Evolutionary conservation across 2,888 invertebrate genomes (phyloP).

Genomic region (Himalopsyche tibetana): DNA sequence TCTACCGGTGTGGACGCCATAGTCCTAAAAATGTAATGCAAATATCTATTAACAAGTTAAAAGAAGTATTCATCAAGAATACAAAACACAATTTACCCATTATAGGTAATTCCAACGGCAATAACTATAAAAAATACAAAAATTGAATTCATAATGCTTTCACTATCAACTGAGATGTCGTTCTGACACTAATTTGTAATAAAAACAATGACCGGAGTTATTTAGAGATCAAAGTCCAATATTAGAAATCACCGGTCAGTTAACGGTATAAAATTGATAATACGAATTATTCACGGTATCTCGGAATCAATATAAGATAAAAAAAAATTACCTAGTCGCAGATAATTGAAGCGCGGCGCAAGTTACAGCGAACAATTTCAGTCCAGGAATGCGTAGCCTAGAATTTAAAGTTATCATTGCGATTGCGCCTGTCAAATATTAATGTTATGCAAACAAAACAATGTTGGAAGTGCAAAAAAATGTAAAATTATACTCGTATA

Average conservation of each 20-base stretch:
- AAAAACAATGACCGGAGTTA: conserved; percentile 19
- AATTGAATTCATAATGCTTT: not conserved
- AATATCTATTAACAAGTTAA: conserved; percentile 5
- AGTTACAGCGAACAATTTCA: conserved; percentile 59
- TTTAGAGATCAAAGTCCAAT: conserved; percentile 19
- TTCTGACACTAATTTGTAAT: not conserved
- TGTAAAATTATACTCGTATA: not conserved
- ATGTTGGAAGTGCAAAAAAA: not conserved
- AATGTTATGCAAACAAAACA: not conserved
- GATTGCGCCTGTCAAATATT: conserved; percentile 55
- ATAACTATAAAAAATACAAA: not conserved
- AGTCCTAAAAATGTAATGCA: conserved; percentile 56
- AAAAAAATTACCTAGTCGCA: conserved; percentile 56
- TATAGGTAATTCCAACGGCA: not conserved
- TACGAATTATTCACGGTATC: not conserved
- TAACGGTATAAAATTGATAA: not conserved
- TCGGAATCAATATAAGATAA: not conserved
- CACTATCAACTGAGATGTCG: not conserved
- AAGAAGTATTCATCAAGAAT: not conserved
- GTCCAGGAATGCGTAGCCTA: conserved; percentile 53
- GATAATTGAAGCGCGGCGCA: conserved; percentile 62
- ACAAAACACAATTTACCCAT: conserved; percentile 24
- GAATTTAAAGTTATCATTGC: not conserved
- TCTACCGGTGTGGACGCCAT: conserved; percentile 65
- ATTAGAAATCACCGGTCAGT: not conserved